Evolutionary conservation across 1,140 invertebrate genomes (phyloP), one percentile per base, ranked within the genome.

Genomic region (Camponotus vicinus): DNA sequence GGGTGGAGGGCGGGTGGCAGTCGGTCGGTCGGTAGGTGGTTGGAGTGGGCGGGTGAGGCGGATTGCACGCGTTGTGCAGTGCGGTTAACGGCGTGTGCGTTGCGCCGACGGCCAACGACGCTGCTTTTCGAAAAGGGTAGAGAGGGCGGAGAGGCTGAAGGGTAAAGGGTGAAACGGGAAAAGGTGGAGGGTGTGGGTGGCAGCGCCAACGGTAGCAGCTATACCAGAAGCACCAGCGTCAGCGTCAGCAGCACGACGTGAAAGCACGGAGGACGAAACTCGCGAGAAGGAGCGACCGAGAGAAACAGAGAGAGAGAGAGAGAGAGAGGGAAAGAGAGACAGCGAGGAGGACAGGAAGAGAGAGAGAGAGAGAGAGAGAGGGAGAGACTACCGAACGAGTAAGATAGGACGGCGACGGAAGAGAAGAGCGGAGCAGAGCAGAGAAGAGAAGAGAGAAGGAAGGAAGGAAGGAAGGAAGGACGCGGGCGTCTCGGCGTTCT

Each of bases 401-500:
- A 83, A 83, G 79, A 83, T 83, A 75, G 79, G 40, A 61, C 27
- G 69, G 67, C 40, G 69, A 32, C 69, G 79, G 79, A 78, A 85
- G 82, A 77, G 82, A 85, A 77, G 82, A 85, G 82, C 63, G 49
- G 77, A 69, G 84, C 69, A 73, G 84, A 69, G 83, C 3, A 82
- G 79, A 86, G 70, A 83, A 66, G 83, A 86, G 79, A 85, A 80
- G 88, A 89, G 86, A 79, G 77, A 73, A 32, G 34, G 71, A 86
- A 71, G 86, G 88, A 86, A 87, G 85, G 89, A 90, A 88, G 85
- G 90, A 91, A 92, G 92, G 93, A 94, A 94, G 93, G 93, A 93
- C 91, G 92, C 92, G 92, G 93, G 92, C 93, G 94, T 95, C 94
- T 94, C 94, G 93, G 92, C 91, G 93, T 94, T 95, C 94, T 94